phyloP scores from a whole-genome alignment of 2,113 vertebrate genomes.

The Muntiacus muntjak region DNA sequence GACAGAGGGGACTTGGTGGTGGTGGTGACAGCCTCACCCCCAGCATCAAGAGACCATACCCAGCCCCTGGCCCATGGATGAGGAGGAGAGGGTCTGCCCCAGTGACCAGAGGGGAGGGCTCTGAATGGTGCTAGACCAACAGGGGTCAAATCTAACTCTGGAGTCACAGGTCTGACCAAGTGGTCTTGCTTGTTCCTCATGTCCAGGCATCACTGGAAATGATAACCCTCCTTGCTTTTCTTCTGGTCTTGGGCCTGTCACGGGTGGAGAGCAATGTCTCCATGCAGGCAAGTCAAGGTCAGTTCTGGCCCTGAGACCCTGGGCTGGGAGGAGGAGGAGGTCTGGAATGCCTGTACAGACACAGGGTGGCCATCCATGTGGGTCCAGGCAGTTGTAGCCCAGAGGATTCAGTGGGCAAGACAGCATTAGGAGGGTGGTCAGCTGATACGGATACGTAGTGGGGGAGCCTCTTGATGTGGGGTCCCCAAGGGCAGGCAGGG shows the following conservation, averaged over 20 bases:
- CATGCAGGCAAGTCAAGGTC: not conserved
- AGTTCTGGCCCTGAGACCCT: not conserved
- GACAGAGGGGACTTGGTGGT: not conserved
- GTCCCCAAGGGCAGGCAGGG: not conserved
- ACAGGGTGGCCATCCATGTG: rapidly evolving
- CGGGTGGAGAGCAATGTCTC: not conserved
- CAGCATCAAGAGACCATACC: not conserved
- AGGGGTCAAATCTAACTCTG: too few relatives aligned
- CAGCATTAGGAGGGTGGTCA: too few relatives aligned
- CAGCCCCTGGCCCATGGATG: not conserved
- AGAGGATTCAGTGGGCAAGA: not conserved
- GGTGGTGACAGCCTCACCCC: not conserved
- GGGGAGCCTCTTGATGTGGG: not conserved
- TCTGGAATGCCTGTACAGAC: not conserved
- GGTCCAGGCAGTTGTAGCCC: not conserved
- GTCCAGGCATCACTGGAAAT: not conserved
- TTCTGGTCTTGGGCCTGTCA: not conserved
- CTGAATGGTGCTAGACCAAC: not conserved
- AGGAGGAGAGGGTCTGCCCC: not conserved
- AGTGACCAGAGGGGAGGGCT: not conserved
- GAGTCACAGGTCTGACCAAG: not conserved
- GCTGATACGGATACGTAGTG: too few relatives aligned
- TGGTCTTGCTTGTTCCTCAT: not conserved
- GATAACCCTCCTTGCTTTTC: not conserved
- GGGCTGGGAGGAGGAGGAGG: not conserved